Percentiles rank a stretch among this genome's conserved stretches.
phyloP scores from a whole-genome alignment of 2,113 vertebrate genomes.

The Riparia riparia region DNA sequence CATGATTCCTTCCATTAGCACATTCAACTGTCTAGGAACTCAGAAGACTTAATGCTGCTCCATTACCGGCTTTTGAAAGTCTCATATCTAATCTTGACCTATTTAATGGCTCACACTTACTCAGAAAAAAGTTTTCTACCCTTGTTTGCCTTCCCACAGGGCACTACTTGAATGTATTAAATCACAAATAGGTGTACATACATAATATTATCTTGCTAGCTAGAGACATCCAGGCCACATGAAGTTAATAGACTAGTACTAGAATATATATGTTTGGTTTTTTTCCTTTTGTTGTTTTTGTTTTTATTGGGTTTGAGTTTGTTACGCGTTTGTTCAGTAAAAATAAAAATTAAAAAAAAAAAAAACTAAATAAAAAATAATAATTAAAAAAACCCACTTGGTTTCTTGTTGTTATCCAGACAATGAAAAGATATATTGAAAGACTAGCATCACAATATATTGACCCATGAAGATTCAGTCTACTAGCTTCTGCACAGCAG shows the following conservation, averaged over 20 bases:
- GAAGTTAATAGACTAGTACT: neutral
- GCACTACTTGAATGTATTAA: neutral
- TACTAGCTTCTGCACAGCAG: neutral
- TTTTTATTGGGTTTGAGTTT: neutral
- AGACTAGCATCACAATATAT: neutral
- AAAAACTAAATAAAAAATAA: too few relatives aligned
- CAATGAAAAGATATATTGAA: neutral
- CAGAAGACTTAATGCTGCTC: conserved; percentile 68
- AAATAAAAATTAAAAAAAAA: neutral
- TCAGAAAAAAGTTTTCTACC: neutral
- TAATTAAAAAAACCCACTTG: neutral
- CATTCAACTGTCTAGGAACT: conserved; percentile 69
- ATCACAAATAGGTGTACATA: neutral
- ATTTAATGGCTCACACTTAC: conserved; percentile 24
- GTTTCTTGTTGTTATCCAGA: neutral
- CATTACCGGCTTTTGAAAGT: conserved; percentile 66
- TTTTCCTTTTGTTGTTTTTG: neutral
- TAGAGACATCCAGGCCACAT: neutral
- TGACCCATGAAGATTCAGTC: neutral
- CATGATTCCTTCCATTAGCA: conserved; percentile 74
- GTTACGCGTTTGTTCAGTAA: neutral
- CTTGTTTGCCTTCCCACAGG: neutral
- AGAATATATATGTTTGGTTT: neutral
- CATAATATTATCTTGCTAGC: conserved; percentile 11
- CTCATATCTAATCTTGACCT: conserved; percentile 75